Evolutionary conservation across 2,888 invertebrate genomes (phyloP).

Genomic region (Hirtodrosophila cameraria): DNA sequence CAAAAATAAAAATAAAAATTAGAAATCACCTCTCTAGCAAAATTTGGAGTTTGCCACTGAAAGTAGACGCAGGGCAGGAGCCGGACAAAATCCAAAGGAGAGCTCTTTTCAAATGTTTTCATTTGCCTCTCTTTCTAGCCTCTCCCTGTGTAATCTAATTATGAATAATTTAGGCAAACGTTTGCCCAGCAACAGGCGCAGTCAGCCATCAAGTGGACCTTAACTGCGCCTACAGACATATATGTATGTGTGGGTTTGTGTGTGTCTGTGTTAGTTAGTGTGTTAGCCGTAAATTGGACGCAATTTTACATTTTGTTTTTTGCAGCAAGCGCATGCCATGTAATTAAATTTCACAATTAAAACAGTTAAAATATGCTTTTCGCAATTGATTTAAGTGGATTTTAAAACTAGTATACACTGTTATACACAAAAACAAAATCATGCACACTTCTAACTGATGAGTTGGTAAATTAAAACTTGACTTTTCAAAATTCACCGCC

Average conservation of each 20-base stretch:
- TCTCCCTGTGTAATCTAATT: conserved; percentile 77
- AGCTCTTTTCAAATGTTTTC: conserved; percentile 49
- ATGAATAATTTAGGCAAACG: conserved; percentile 75
- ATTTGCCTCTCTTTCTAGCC: too few relatives aligned
- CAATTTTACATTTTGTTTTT: conserved; percentile 65
- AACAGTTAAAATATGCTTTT: neutral
- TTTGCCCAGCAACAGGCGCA: conserved; percentile 23
- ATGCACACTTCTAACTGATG: too few relatives aligned
- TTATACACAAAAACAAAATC: too few relatives aligned
- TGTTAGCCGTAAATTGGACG: conserved; percentile 45
- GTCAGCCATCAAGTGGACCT: conserved; percentile 17
- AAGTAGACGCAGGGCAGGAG: neutral
- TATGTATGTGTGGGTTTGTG: conserved; percentile 1
- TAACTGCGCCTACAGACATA: conserved; percentile 20
- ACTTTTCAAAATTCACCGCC: too few relatives aligned
- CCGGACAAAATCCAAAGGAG: too few relatives aligned
- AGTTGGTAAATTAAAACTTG: too few relatives aligned
- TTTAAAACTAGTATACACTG: too few relatives aligned
- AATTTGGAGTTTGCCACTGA: too few relatives aligned
- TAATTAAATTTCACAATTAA: conserved; percentile 54
- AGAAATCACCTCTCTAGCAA: too few relatives aligned
- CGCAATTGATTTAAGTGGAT: too few relatives aligned
- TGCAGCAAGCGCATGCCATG: conserved; percentile 1
- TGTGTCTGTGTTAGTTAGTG: conserved; percentile 1
- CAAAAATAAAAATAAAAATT: too few relatives aligned